Base-by-base conservation (phyloP, 2,797 vertebrate species). In the Florisuga fusca region DNA sequence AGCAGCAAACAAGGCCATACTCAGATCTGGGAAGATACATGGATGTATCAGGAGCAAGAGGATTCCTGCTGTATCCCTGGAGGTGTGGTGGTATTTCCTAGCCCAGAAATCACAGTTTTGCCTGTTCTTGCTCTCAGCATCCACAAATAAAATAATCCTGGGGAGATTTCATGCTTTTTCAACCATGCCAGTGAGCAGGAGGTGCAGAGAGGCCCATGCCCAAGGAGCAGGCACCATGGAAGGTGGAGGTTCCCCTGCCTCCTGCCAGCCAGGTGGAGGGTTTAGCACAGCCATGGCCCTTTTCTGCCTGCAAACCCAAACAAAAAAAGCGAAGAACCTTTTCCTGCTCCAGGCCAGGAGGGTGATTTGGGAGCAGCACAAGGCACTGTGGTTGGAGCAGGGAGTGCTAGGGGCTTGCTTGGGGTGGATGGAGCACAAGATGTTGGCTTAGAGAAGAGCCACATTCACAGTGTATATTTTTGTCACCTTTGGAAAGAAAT, bases 381-480 rank as follows among this genome's bases (percentile, higher is more conserved):
- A 66, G 78, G 23, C 46, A 45, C 13, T 2, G 1, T 20, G 58
- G 36, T 3, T 17, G n/a, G 53, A 43, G 53, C 41, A 54, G 1
- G 2, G 15, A 22, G 6, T 0, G 0, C 7, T 19, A 12, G 17
- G 48, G 61, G 27, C 5, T 5, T 59, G 17, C n/a, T 26, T 7
- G 7, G 34, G 16, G 7, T 1, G 18, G 76, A 33, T 45, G 41
- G 27, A 86, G 50, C 26, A 23, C 38, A 34, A 6, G 16, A 6
- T 0, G 2, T 15, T 27, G 63, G 50, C 5, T 34, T 26, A 48
- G 57, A 45, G 38, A 50, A 57, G 2, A 53, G 20, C 15, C 23
- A 25, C 17, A 34, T 26, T 72, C 11, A 23, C 62, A 23, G 2
- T 0, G 3, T 1, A 1, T n/a, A 29, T 59, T 91, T 54, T 33